Conservation (phyloP, 2,888 invertebrate species). For the Dryomyza anilis region DNA sequence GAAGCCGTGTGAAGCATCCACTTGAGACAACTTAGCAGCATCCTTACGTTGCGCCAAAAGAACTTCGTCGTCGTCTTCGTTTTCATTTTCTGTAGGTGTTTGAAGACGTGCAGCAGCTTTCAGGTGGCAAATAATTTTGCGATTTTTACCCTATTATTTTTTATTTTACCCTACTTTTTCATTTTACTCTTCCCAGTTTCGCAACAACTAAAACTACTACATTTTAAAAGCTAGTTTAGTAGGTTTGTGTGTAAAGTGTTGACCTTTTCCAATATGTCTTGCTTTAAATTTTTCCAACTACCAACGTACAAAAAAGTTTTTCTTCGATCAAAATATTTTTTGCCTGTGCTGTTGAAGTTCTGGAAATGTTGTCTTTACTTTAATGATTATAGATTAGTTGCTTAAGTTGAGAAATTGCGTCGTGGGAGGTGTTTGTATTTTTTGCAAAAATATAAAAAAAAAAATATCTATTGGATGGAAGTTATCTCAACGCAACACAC, state of each 20-base stretch:
- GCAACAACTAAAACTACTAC: neutral
- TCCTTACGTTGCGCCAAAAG: neutral
- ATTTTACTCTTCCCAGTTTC: neutral
- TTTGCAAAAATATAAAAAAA: neutral
- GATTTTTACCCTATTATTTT: too few species aligned
- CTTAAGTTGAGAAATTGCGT: slow-evolving; percentile 12
- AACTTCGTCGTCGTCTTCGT: neutral
- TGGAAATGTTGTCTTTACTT: slow-evolving; percentile 18
- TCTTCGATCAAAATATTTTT: too few species aligned
- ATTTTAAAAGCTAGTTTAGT: too few species aligned
- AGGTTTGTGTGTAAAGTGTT: too few species aligned
- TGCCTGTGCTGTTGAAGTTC: too few species aligned
- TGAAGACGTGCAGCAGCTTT: neutral
- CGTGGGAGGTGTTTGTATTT: slow-evolving; percentile 12
- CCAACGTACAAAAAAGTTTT: too few species aligned
- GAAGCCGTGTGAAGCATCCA: neutral
- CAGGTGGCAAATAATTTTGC: neutral
- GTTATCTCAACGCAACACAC: neutral
- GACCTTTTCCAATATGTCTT: neutral
- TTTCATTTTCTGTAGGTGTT: neutral
- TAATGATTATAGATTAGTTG: slow-evolving; percentile 30
- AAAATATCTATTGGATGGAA: neutral
- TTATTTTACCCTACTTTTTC: neutral
- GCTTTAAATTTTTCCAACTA: neutral
- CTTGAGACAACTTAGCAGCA: slow-evolving; percentile 9